phyloP scores from a whole-genome alignment of 2,888 invertebrate species.

The Andrena marginata region DNA sequence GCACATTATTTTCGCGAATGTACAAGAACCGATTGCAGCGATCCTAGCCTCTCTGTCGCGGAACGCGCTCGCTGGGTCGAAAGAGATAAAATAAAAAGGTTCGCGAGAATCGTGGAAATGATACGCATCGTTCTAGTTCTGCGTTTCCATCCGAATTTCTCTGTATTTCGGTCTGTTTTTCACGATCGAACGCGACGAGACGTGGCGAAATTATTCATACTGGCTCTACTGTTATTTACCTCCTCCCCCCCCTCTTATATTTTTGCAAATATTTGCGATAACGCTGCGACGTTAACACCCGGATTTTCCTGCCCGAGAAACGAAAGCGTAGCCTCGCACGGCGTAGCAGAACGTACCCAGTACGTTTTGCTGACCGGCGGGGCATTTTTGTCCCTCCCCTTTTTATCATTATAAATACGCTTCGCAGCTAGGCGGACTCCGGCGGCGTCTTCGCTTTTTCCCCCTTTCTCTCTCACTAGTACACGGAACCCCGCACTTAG shows the following conservation, averaged over 20 bases:
- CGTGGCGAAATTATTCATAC: no score
- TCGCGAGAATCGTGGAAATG: not conserved
- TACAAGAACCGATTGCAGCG: not conserved
- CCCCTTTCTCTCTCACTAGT: not conserved
- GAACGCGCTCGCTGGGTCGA: not conserved
- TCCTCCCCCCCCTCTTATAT: not conserved
- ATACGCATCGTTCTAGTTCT: not conserved
- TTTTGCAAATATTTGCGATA: not conserved
- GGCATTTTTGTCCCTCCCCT: slow-evolving; percentile 63
- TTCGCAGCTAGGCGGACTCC: slow-evolving; percentile 4
- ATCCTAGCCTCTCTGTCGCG: not conserved
- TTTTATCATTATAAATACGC: slow-evolving; percentile 11
- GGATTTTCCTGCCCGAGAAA: no score
- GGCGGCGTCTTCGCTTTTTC: not conserved
- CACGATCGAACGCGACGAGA: slow-evolving; percentile 3
- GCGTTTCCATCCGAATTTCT: slow-evolving; percentile 6
- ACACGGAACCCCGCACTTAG: slow-evolving; percentile 50
- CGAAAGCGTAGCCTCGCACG: no score
- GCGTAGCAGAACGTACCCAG: slow-evolving; percentile 78
- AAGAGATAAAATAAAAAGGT: not conserved
- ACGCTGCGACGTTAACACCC: not conserved
- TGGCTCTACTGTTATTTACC: not conserved
- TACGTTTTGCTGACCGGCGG: slow-evolving; percentile 79
- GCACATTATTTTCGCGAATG: slow-evolving; percentile 3
- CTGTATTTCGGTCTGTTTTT: not conserved